Conservation (phyloP, 2,797 vertebrate species). For the Sorex maritimensis region DNA sequence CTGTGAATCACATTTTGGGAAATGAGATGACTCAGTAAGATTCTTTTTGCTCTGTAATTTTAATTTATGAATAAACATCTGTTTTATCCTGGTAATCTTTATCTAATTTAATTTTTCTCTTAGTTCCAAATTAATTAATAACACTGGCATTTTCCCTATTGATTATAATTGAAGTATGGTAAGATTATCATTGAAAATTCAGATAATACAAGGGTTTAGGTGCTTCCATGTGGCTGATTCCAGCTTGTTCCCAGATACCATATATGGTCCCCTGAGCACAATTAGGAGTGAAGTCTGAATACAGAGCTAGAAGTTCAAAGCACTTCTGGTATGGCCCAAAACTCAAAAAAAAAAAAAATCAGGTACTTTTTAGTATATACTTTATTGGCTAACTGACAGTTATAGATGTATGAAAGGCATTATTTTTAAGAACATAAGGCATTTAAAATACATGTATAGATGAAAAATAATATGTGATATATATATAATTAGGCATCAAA, state of each 20-base stretch:
- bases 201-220: neutral
- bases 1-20: neutral
- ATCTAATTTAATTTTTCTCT: conserved; percentile 38
- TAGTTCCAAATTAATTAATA: neutral
- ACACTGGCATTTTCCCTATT: neutral
- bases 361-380: neutral
- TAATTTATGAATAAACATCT: conserved; percentile 14
- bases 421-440: conserved; percentile 22
- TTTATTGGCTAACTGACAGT: conserved; percentile 11
- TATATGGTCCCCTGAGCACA: too few species aligned
- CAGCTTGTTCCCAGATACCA: too few species aligned
- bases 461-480: conserved; percentile 46
- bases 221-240: too few species aligned
- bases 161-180: conserved; percentile 12
- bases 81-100: neutral
- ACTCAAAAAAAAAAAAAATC: too few species aligned
- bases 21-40: neutral
- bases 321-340: too few species aligned
- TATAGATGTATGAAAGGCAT: neutral
- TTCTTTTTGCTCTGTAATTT: neutral
- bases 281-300: too few species aligned
- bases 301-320: too few species aligned
- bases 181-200: conserved; percentile 1
- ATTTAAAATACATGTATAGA: neutral
- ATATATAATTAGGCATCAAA: conserved; percentile 21